phyloP scores from a whole-genome alignment of 2,797 vertebrate genomes.

The Nannoperca obscura region DNA sequence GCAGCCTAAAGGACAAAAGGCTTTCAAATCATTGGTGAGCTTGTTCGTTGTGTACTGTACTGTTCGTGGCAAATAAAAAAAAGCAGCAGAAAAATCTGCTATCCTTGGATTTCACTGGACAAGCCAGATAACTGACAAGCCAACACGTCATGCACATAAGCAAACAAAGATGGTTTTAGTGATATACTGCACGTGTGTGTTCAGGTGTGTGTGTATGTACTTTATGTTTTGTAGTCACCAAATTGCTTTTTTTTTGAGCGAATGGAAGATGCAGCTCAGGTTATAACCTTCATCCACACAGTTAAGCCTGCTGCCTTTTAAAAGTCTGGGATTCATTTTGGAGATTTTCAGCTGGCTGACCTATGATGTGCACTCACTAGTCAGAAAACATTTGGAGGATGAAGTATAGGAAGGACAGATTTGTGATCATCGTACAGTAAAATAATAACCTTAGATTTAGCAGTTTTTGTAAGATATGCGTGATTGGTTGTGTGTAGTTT shows the following conservation, averaged over 20 bases:
- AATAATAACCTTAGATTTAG: conserved; percentile 22
- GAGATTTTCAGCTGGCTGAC: conserved; percentile 40
- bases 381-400: conserved; percentile 37
- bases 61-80: conserved; percentile 17
- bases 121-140: conserved; percentile 47
- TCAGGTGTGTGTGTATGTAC: conserved; percentile 25
- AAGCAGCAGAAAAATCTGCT: neutral
- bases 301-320: conserved; percentile 32
- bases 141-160: conserved; percentile 16
- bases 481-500: conserved; percentile 11
- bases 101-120: conserved; percentile 42
- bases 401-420: conserved; percentile 12
- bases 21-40: conserved; percentile 58
- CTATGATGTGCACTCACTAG: conserved; percentile 8
- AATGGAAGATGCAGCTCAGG: conserved; percentile 21
- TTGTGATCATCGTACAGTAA: conserved; percentile 18
- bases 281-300: conserved; percentile 25
- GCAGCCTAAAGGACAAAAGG: conserved; percentile 73
- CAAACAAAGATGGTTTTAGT: conserved; percentile 49
- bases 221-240: conserved; percentile 7
- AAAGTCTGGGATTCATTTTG: conserved; percentile 39
- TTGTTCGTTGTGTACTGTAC: conserved; percentile 34
- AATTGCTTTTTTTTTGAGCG: neutral
- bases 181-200: conserved; percentile 8
- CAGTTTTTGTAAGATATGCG: neutral